These are phyloP conservation scores for Vollenhovia emeryi DNA, from an alignment of 1,140 invertebrate genomes.

Conservation along the genomic window DNA sequence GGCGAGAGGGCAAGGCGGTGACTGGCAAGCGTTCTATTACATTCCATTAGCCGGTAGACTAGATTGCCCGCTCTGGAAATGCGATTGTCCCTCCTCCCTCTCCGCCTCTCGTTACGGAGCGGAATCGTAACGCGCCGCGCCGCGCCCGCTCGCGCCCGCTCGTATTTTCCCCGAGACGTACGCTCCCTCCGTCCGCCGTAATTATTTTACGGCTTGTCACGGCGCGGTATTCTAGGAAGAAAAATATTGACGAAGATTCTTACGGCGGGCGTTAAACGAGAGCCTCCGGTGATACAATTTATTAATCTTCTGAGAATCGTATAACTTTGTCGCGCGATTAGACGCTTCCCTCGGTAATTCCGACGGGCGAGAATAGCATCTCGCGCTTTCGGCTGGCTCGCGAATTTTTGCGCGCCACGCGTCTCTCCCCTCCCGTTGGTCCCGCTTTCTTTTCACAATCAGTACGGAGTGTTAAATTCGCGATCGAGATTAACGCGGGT, in stretches of 20 bases:
- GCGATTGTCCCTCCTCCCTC: conserved; percentile 31
- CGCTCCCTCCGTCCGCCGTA: background rate
- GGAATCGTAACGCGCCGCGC: conserved; percentile 39
- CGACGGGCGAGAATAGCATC: background rate
- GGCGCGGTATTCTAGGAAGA: conserved; percentile 16
- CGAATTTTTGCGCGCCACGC: background rate
- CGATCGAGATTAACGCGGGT: background rate
- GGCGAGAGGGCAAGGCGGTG: conserved; percentile 43
- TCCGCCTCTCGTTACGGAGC: background rate
- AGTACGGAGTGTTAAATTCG: background rate
- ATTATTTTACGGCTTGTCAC: conserved; percentile 42
- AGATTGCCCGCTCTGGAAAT: conserved; percentile 50
- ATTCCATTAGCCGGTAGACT: conserved; percentile 58
- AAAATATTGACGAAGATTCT: background rate
- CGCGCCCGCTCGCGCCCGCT: background rate
- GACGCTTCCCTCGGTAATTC: background rate
- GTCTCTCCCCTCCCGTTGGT: background rate
- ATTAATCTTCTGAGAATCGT: conserved; percentile 26
- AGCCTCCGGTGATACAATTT: background rate
- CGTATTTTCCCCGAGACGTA: conserved; percentile 30
- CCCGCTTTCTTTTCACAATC: background rate
- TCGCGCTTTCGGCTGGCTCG: background rate
- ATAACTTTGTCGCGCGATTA: background rate
- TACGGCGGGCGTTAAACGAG: background rate
- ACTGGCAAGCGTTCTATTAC: conserved; percentile 56